Base-by-base conservation (phyloP, 2,888 invertebrate genomes). In the Azorinus chamasolen region DNA sequence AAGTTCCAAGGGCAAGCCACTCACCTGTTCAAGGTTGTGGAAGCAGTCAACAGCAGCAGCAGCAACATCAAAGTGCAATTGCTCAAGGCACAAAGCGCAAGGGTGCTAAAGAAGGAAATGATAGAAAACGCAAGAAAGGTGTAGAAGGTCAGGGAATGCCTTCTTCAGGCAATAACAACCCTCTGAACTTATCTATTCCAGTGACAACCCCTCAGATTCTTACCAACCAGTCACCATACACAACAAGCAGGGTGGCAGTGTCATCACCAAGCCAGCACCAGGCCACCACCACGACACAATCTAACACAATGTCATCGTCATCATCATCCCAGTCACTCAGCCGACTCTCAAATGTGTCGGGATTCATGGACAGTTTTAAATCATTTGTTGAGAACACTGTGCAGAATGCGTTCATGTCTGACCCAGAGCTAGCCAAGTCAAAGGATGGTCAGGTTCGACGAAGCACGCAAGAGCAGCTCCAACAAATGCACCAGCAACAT, bases 331-430 rank as follows among this genome's bases (percentile, higher is more conserved):
- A 82, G 32, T 51, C 75, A 20, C 71, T 68, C 32, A 75, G 75
- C 32, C 61, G 77, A 46, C 48, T 77, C 4, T 63, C 68, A 27
- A 59, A 70, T 37, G 27, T 71, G 18, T 65, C 88, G 39, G 89
- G 90, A 22, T 91, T 87, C 75, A 86, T 90, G 86, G 91, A 92
- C 82, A 91, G 89, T 81, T 93, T 91, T 79, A 86, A 88, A 54
- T 89, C 92, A 16, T 92, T 93, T 87, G 92, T 93, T 18, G 91
- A 92, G 79, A 91, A 88, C 75, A 89, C 92, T 25, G 91, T 92
- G 54, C 91, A 91, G 61, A 87, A 83, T 80, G 91, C 91, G 53
- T 92, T 89, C 74, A 83, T 85, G 45, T 89, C 91, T 50, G 91
- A 91, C 64, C 81, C 85, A 48, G 88, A 91, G 25, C 69, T 78